A percentile compares a stretch with the other conserved stretches of the same genome.
Conservation (phyloP, 2,113 vertebrate genomes). For the Siniperca chuatsi region DNA sequence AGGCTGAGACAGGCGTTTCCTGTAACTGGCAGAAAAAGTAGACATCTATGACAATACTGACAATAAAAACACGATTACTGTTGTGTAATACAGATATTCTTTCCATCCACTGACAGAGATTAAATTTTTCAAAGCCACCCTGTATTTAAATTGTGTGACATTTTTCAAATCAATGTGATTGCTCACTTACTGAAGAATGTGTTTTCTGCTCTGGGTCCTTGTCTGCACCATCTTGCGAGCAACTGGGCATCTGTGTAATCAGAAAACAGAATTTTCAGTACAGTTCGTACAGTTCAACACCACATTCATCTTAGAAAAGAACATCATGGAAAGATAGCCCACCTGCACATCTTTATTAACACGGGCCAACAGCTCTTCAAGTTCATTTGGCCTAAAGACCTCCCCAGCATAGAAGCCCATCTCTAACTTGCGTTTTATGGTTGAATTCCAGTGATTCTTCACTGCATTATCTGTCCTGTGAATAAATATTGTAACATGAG, state of each 20-base stretch:
- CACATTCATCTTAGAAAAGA: background rate
- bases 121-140: background rate
- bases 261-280: background rate
- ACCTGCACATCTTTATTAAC: conserved; percentile 76
- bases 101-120: background rate
- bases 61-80: background rate
- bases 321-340: background rate
- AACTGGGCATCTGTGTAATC: conserved; percentile 63
- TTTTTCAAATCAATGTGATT: background rate
- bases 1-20: conserved; percentile 33
- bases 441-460: conserved; percentile 99
- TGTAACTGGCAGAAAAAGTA: conserved; percentile 27
- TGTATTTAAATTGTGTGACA: background rate
- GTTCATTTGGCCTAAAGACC: conserved; percentile 85
- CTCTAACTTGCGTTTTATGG: conserved; percentile 97
- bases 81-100: background rate
- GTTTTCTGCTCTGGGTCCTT: conserved; percentile 54
- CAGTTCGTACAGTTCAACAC: background rate
- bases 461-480: conserved; percentile 96
- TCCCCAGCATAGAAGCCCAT: conserved; percentile 89
- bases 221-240: conserved; percentile 60
- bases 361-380: conserved; percentile 82
- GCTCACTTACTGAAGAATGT: conserved; percentile 60
- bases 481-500: background rate
- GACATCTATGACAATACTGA: background rate